Conservation (phyloP, 92 coral and sea anemone species). For the Siderastrea siderea region DNA sequence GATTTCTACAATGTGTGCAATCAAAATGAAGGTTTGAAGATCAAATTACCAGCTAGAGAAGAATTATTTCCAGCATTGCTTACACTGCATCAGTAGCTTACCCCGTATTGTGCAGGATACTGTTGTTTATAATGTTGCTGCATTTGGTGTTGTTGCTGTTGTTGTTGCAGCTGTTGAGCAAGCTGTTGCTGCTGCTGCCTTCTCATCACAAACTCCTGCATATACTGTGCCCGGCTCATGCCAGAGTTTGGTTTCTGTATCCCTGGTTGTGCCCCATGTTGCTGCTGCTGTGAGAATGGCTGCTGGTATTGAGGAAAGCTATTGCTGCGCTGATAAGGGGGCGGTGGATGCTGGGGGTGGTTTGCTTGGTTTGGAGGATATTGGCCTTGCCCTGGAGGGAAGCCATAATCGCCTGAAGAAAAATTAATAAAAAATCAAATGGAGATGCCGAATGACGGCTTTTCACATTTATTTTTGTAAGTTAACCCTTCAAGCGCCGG, state of each 20-base stretch:
- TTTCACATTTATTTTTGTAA: too few species aligned
- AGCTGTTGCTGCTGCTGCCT: slow-evolving; percentile 68
- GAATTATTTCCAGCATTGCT: too few species aligned
- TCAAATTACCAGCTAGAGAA: too few species aligned
- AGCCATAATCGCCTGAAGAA: slow-evolving; percentile 68
- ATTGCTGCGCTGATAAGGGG: slow-evolving; percentile 92
- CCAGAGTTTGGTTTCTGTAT: slow-evolving; percentile 69
- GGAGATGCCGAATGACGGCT: too few species aligned
- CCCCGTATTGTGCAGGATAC: slow-evolving; percentile 57
- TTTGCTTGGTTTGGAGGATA: slow-evolving; percentile 79
- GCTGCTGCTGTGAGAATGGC: slow-evolving; percentile 69
- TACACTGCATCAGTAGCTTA: background rate
- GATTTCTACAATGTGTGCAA: too few species aligned
- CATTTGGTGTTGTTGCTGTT: slow-evolving; percentile 69
- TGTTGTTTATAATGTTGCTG: slow-evolving; percentile 53
- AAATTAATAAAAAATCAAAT: background rate
- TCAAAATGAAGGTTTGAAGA: too few species aligned
- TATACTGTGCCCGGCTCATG: slow-evolving; percentile 79
- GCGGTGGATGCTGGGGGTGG: slow-evolving; percentile 99
- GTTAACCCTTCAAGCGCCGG: too few species aligned
- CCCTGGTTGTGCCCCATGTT: slow-evolving; percentile 64
- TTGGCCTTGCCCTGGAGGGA: slow-evolving; percentile 75
- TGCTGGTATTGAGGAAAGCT: slow-evolving; percentile 84
- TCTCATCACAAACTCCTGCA: slow-evolving; percentile 84
- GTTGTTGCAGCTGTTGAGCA: slow-evolving; percentile 35